Base-by-base conservation (phyloP, 1,140 invertebrate species). In the Ceratosolen solmsi region DNA sequence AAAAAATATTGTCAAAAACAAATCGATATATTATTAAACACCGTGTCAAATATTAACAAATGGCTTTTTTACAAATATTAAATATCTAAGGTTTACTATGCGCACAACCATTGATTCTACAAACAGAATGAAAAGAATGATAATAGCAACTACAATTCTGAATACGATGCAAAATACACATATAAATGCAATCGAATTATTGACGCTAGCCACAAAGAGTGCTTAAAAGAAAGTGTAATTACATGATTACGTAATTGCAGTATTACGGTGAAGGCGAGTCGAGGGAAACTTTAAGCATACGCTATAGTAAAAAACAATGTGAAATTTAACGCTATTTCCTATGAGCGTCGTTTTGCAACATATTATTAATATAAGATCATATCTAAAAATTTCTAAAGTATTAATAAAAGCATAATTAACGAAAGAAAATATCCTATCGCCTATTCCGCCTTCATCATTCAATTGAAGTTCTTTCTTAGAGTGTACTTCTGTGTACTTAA, bases 351-450 rank as follows among this genome's bases (percentile, higher is more conserved):
- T 58, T 58, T 58, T 9, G 49, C 49, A 22, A 33, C 30, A 51
- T 79, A 70, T 72, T 46, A 79, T 79, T 79, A 79, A 46, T 30
- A 22, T 79, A 79, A 79, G 65, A 58, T 65, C 78, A 46, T 51
- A 68, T 70, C 76, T 63, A 36, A 27, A 76, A 65, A 65, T 56
- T 15, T 36, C 27, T 30, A 13, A 27, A 54, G 33, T 46, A 17
- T 13, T 2, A 25, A 33, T 3, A 27, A 7, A 46, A 13, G 41
- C 41, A 46, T 46, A 46, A 7, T 13, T 13, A 7, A 13, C 13
- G 41, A 46, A 46, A 13, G 41, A 46, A 13, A 13, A 13, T 46
- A 46, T 46, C 41, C 41, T 13, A 7, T 46, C 41, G 41, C 41
- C 41, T 13, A 46, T 46, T 46, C 5, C 41, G 41, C 41, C 41